Evolutionary conservation across 2,888 invertebrate species (phyloP), one percentile per base, ranked within the genome.

Genomic region (Trissolcus brochymenae): DNA sequence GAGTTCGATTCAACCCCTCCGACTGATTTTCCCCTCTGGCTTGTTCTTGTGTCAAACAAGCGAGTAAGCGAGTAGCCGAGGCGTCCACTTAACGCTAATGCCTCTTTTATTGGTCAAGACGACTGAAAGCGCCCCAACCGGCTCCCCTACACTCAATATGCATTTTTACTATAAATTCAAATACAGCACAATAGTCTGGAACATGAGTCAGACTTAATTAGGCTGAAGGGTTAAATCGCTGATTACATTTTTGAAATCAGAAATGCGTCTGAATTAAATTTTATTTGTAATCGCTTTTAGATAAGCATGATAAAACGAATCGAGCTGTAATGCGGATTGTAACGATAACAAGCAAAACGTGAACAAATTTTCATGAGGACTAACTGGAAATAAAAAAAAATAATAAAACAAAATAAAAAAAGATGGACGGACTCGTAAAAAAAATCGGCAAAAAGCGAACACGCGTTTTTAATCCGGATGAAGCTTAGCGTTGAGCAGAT

Each of bases 51-150:
- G 75, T 79, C 81, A 85, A 84, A 84, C 84, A 85, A 81, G 82
- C 82, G 82, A 82, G 83, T 83, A 83, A 85, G 81, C 82, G 83
- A 84, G 83, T 81, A 83, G 84, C 70, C 82, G 84, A 85, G 80
- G 83, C 86, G 83, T 83, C 86, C 87, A 87, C 87, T 87, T 86
- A 86, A 78, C 85, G 82, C 76, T 87, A 87, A 87, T 87, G 84
- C 86, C 81, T 80, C 87, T 86, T 87, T 87, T 87, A 87, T 87
- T 87, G 87, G 87, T 84, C 85, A 86, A 85, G 84, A 86, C 84
- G 82, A 19, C 16, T 79, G 76, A 83, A 82, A 82, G 82, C 21
- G 13, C 41, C 14, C 79, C 55, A 60, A 17, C 19, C 19, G 7
- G 19, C 51, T 19, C 17, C 51, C 17, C 51, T 17, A 51, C 14